A percentile compares a stretch with the other conserved stretches of the same genome.
Evolutionary conservation across 2,113 vertebrate species (phyloP).

Genomic region (Callospermophilus lateralis): DNA sequence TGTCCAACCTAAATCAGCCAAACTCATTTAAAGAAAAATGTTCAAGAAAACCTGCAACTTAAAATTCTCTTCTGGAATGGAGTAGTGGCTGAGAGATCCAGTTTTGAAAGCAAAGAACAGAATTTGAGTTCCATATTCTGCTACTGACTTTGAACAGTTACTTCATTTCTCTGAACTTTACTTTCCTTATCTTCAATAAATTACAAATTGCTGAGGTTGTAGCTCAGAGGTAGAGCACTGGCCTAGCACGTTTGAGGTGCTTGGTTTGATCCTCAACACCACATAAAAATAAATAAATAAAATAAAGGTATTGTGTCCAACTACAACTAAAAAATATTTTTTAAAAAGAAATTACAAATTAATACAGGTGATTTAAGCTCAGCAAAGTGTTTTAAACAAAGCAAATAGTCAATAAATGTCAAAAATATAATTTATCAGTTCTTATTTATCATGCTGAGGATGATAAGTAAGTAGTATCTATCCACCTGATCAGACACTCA

Average conservation of each 20-base stretch:
- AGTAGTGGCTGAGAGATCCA: neutral
- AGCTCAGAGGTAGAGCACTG: no score
- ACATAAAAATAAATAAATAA: no score
- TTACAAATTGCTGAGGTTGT: neutral
- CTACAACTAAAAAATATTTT: neutral
- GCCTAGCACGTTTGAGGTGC: no score
- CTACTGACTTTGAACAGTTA: slow-evolving; percentile 20
- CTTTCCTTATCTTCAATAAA: slow-evolving; percentile 54
- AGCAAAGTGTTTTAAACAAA: neutral
- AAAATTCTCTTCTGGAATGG: neutral
- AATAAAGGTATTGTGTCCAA: no score
- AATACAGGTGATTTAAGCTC: slow-evolving; percentile 1
- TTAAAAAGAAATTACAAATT: slow-evolving; percentile 66
- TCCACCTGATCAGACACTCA: neutral
- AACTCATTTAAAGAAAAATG: neutral
- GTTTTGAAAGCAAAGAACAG: neutral
- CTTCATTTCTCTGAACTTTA: slow-evolving; percentile 22
- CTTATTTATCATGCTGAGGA: neutral
- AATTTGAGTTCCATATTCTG: neutral
- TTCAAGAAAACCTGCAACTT: slow-evolving; percentile 7
- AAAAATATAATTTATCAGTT: slow-evolving; percentile 17
- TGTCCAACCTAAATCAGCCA: slow-evolving; percentile 9
- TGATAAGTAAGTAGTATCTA: neutral
- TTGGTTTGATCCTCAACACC: no score
- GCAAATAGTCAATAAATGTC: neutral